A percentile compares a stretch with the other conserved stretches of the same genome.
Conservation (phyloP, 2,113 vertebrate genomes). For the Amia ocellicauda region DNA sequence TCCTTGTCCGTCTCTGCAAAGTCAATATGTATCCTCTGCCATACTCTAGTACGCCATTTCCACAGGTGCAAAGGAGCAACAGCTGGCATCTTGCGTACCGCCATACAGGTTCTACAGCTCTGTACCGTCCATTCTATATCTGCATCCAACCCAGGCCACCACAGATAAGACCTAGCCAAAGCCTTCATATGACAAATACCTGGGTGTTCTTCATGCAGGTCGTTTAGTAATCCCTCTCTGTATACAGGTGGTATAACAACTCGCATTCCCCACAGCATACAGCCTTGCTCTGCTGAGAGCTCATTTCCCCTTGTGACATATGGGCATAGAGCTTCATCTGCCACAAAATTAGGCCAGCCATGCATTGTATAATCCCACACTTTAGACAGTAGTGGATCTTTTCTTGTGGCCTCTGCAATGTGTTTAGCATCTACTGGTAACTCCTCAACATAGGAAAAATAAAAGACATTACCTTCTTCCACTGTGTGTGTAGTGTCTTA, state of each 20-base stretch:
- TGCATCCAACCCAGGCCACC: constrained; percentile 3
- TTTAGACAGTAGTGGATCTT: constrained; percentile 11
- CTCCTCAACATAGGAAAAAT: neutral
- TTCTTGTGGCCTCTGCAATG: constrained; percentile 1
- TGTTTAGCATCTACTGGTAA: neutral
- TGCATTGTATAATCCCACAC: constrained; percentile 7
- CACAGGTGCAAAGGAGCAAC: neutral
- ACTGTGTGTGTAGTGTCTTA: neutral
- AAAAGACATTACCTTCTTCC: neutral
- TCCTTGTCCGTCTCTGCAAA: neutral
- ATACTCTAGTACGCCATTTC: constrained; percentile 2
- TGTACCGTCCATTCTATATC: neutral
- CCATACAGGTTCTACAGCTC: neutral
- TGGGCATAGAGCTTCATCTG: neutral
- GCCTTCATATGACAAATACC: constrained; percentile 15
- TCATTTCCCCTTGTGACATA: neutral
- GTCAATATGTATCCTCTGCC: constrained; percentile 8
- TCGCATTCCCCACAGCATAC: neutral
- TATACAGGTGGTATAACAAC: neutral
- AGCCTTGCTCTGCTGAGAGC: constrained; percentile 4
- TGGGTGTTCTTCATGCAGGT: neutral
- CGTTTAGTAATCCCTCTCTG: neutral
- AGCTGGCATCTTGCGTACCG: constrained; percentile 1
- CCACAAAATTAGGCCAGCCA: neutral
- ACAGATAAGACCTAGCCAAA: neutral